Evolutionary conservation across 64 coral and sea anemone genomes (phyloP).

Genomic region (Stichodactyla mertensii): DNA sequence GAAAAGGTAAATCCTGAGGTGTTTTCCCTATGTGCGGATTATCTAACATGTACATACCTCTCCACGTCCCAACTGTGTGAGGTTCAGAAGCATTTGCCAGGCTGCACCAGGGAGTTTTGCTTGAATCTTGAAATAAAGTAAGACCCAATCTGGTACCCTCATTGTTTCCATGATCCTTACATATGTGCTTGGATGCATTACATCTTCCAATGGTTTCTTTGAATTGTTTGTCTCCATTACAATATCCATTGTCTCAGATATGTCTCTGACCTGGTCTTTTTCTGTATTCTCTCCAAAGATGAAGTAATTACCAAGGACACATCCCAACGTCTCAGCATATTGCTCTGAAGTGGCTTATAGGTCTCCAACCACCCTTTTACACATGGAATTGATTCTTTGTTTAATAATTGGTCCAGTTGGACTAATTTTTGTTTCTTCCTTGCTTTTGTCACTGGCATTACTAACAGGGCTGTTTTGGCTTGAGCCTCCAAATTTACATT

Average conservation of each 20-base stretch:
- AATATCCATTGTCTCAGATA: neutral
- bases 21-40: no score
- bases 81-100: slow-evolving; percentile 23
- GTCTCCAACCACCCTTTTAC: neutral
- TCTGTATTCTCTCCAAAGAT: neutral
- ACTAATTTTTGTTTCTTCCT: no score
- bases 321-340: neutral
- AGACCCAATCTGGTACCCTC: slow-evolving; percentile 22
- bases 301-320: neutral
- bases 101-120: slow-evolving; percentile 11
- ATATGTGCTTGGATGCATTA: no score
- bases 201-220: no score
- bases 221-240: no score
- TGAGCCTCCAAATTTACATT: no score
- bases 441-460: no score
- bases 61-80: slow-evolving; percentile 13
- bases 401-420: neutral
- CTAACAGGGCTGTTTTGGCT: no score
- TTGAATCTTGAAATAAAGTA: slow-evolving; percentile 16
- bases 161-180: neutral
- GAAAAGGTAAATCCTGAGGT: no score
- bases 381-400: neutral
- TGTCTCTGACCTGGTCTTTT: slow-evolving; percentile 20
- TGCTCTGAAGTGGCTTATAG: neutral
- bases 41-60: neutral